Base-by-base conservation (phyloP, 2,113 vertebrate genomes). In the Paedocypris sp. region DNA sequence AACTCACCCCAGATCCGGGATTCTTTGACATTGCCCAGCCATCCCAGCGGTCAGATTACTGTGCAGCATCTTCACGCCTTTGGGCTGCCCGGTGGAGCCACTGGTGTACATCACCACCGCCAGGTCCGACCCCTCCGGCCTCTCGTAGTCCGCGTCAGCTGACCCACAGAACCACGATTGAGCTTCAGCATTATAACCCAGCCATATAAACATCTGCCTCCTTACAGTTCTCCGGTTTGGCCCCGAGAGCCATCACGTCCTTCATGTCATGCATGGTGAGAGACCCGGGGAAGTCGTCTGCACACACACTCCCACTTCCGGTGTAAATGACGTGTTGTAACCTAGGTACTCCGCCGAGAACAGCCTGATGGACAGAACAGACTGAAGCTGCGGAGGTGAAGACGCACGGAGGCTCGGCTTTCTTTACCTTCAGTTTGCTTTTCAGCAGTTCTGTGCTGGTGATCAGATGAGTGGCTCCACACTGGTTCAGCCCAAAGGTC, bases 91-190 rank as follows among this genome's bases (percentile, higher is more conserved):
- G 1, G 95, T 99, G 3, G 95, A 99, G 4, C 95, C 95, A 3
- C 95, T 99, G 59, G 95, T 99, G 64, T 99, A 99, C 94, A 99
- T 97, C 15, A 99, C 87, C 31, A 99, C 82, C 10, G 94, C 95
- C 68, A 96, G 67, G 74, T 99, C 95, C 0, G 88, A 83, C 12
- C 91, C 84, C 56, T 67, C 54, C 2, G 95, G 94, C 75, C 82
- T 77, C 65, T 78, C 82, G 18, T 87, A 82, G 35, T 67, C 41
- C 63, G 76, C 25, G 22, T 23, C 79, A 62, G 68, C 95, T 99
- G 76, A 20, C 25, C 68, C 59, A 69, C 39, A 77, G 57, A 66
- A 4, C 51, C 6, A 28, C 6, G 52, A 13, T n/a, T n/a, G n/a
- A n/a, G n/a, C n/a, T n/a, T n/a, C n/a, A n/a, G n/a, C n/a, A n/a